Base-by-base conservation (phyloP, 2,888 invertebrate genomes). In the Aricia artaxerxes region DNA sequence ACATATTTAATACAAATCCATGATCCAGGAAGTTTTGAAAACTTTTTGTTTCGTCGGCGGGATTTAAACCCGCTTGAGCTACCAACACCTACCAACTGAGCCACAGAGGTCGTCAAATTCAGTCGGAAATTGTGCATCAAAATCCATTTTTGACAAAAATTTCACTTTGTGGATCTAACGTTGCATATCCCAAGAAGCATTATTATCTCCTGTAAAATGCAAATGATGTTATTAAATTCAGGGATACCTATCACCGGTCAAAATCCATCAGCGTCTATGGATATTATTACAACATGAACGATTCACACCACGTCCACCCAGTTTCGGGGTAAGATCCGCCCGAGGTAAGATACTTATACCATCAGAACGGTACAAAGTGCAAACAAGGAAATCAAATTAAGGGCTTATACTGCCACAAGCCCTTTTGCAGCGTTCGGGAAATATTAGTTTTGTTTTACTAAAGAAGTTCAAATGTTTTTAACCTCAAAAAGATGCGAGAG, bases 261-360 rank as follows among this genome's bases (percentile, higher is more conserved):
- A 11, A 53, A 53, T 57, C 16, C 16, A 16, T 16, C 4, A 16
- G 16, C 1, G 57, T 57, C 57, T 57, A 57, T 57, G 57, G 57
- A 57, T 16, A 53, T 57, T 16, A 57, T 57, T 16, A 16, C 16
- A 57, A 57, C 24, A 61, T 61, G 24, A 61, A 61, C 61, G 61
- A 61, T 61, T 61, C 61, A 9, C 24, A 61, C 61, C 61, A 61
- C 61, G 61, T 61, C 61, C 61, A n/a, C 61, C n/a, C 24, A 61
- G 57, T 57, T 16, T 57, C 57, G 57, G 16, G 16, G 57, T 1
- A 57, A 57, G 57, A 16, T 64, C 2, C 11, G 64, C 31, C 64
- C 31, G 31, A 31, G 64, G 64, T 64, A 64, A 64, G 64, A 64
- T 31, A 64, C 64, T 64, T 31, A 64, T 31, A 64, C 64, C 24